phyloP scores from a whole-genome alignment of 2,888 invertebrate genomes.

The Cantharis rufa region DNA sequence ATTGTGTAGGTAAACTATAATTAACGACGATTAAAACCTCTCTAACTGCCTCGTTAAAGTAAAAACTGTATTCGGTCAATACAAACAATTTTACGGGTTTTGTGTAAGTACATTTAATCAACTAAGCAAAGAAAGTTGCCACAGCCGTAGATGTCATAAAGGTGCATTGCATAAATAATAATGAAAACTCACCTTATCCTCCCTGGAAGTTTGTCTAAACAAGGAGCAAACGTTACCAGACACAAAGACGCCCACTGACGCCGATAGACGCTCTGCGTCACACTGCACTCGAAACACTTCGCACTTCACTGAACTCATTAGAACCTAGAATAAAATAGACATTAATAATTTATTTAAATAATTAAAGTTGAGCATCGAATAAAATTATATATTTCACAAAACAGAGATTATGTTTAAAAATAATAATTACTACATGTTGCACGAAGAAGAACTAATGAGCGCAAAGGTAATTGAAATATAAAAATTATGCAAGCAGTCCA shows the following conservation, averaged over 20 bases:
- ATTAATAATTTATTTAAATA: neutral
- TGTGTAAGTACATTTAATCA: neutral
- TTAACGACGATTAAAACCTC: neutral
- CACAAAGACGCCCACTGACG: conserved; percentile 46
- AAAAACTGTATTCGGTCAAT: neutral
- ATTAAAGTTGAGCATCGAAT: neutral
- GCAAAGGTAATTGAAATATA: neutral
- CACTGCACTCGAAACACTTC: conserved; percentile 44
- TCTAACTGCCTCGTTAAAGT: neutral
- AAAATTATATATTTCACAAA: neutral
- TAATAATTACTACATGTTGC: no score
- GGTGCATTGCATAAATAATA: conserved; percentile 36
- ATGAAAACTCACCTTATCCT: conserved; percentile 43
- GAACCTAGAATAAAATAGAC: conserved; percentile 37
- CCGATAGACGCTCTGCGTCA: conserved; percentile 38
- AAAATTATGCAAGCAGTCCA: neutral
- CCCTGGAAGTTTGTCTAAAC: conserved; percentile 29
- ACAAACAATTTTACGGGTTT: neutral
- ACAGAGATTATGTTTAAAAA: neutral
- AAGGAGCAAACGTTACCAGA: conserved; percentile 45
- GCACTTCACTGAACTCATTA: conserved; percentile 45
- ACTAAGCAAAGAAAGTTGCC: neutral
- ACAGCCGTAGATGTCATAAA: conserved; percentile 8
- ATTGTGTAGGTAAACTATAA: neutral
- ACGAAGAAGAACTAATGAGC: neutral